phyloP scores from a whole-genome alignment of 2,113 vertebrate species.

The Cygnus buccinator region DNA sequence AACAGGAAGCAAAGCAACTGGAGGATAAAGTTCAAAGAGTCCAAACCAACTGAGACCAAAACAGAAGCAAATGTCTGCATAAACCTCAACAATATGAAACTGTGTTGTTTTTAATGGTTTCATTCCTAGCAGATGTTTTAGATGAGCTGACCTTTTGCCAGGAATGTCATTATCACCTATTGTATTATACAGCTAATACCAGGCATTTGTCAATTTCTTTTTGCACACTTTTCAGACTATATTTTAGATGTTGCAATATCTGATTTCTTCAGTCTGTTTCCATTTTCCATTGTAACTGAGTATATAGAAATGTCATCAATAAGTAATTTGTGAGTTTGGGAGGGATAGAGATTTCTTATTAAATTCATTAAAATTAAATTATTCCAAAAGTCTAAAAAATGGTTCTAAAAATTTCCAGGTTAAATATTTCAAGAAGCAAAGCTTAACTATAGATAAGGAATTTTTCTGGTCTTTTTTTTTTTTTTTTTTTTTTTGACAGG shows the following conservation, averaged over 20 bases:
- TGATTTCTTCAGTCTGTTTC: background rate
- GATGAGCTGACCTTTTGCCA: conserved; percentile 43
- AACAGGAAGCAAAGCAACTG: background rate
- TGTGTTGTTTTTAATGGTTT: conserved; percentile 6
- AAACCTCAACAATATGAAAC: background rate
- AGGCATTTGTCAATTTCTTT: background rate
- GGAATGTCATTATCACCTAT: conserved; percentile 25
- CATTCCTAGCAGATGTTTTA: conserved; percentile 33
- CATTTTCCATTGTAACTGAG: background rate
- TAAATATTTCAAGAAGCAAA: background rate
- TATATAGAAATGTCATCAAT: background rate
- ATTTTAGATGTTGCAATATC: background rate
- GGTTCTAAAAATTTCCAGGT: background rate
- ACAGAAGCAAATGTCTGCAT: conserved; percentile 5
- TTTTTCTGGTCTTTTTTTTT: background rate
- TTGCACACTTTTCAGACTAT: background rate
- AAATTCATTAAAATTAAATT: no score
- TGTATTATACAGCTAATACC: conserved; percentile 8
- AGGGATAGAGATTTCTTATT: background rate
- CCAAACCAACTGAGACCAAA: background rate
- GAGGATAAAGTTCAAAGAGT: background rate
- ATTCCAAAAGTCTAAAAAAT: no score
- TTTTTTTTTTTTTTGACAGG: background rate
- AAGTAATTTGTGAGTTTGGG: background rate
- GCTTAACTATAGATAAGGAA: background rate